phyloP scores from a whole-genome alignment of 2,113 vertebrate species.

The Neolamprologus hecqui region DNA sequence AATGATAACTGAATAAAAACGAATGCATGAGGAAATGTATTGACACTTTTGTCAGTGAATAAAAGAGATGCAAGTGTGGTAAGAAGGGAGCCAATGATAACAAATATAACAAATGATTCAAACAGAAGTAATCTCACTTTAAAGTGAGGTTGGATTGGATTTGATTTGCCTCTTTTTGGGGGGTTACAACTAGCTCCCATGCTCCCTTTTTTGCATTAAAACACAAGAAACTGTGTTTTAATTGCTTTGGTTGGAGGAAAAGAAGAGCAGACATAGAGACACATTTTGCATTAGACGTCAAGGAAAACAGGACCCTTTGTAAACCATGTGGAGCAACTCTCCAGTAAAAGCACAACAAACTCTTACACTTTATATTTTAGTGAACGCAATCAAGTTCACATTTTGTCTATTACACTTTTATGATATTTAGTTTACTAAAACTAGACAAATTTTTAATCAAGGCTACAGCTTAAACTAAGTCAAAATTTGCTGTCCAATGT shows the following conservation, averaged over 20 bases:
- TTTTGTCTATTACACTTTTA: not conserved
- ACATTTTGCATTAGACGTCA: accelerated
- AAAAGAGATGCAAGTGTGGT: not conserved
- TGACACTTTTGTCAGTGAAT: not conserved
- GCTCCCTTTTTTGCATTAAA: not conserved
- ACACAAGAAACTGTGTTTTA: accelerated
- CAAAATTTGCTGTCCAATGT: not conserved
- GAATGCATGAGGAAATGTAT: not conserved
- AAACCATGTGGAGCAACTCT: not conserved
- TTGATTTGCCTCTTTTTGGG: not conserved
- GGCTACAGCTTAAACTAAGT: not conserved
- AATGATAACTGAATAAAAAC: not conserved
- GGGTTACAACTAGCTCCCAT: not conserved
- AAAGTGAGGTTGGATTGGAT: not conserved
- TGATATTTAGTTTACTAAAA: not conserved
- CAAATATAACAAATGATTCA: not conserved
- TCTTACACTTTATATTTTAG: not conserved
- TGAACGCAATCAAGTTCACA: not conserved
- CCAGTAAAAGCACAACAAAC: not conserved
- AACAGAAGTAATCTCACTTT: not conserved
- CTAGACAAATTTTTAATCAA: not conserved
- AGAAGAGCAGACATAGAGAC: not conserved
- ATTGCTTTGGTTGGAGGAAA: not conserved
- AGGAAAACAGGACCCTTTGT: not conserved
- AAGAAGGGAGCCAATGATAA: not conserved